phyloP scores from a whole-genome alignment of 2,888 invertebrate genomes.

The Cataglyphis altisquamis region DNA sequence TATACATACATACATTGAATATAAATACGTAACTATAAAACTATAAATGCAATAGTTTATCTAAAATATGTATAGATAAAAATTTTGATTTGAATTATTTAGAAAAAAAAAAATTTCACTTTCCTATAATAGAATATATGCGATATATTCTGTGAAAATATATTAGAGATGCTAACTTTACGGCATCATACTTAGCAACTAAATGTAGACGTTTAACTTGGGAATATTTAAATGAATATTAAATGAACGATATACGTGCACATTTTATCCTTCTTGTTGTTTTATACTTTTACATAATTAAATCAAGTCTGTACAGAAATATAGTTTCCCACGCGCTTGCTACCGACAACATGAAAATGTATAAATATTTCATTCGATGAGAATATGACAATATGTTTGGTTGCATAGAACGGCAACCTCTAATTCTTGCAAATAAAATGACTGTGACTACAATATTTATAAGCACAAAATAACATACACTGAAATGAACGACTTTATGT shows the following conservation, averaged over 20 bases:
- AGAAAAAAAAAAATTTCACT: background rate
- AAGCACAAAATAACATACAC: background rate
- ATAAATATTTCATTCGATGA: constrained; percentile 19
- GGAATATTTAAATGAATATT: background rate
- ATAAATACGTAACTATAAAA: too few species aligned
- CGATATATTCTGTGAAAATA: background rate
- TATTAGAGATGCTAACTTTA: background rate
- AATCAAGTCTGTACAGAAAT: background rate
- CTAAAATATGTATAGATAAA: too few species aligned
- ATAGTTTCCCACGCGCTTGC: background rate
- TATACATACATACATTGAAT: too few species aligned
- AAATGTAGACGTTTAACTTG: background rate
- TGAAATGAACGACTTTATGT: background rate
- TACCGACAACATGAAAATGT: background rate
- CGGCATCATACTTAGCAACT: too few species aligned
- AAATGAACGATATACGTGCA: background rate
- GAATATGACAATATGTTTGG: background rate
- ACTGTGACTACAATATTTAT: background rate
- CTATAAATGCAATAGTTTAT: too few species aligned
- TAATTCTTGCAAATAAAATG: background rate
- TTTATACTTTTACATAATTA: background rate
- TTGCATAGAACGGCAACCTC: background rate
- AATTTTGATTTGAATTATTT: background rate
- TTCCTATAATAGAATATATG: background rate
- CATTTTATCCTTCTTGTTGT: background rate